Evolutionary conservation across 1,140 invertebrate species (phyloP), one percentile per base, ranked within the genome.

Genomic region (Lanistes nyassanus): DNA sequence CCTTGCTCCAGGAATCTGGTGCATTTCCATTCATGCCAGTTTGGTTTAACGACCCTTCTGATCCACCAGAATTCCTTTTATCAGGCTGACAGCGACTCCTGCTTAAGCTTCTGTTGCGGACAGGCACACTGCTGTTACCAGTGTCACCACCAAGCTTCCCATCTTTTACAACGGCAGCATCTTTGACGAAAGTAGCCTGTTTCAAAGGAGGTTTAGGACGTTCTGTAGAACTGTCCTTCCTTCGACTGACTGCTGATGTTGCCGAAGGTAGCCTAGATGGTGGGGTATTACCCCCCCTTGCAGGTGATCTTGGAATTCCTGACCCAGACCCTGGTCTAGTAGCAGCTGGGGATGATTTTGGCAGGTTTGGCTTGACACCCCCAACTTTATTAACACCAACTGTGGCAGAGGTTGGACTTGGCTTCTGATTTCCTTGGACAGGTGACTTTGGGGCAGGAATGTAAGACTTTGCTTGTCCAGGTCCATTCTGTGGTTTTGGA

Each of bases 181-280:
- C 94, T 88, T 96, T 96, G 0, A 94, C 95, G 85, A 97, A 97
- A 0, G 95, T 97, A 34, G 94, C 95, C 86, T 97, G 95, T 55
- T 95, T 91, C 69, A 94, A 80, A 16, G 78, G 78, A 3, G 85
- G 82, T 73, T 79, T 84, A 42, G 83, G 81, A 60, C 81, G 68
- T 62, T 84, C 83, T 16, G 74, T 69, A 47, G 78, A 60, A 29
- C 77, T 77, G 42, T 82, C 67, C 37, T 60, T 64, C 13, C n/a
- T 36, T 31, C 67, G 42, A 19, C 23, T 34, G 42, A 42, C 47
- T 7, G 21, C 58, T 11, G 23, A 39, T 70, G 67, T 75, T n/a
- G 65, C 39, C 2, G 77, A n/a, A 79, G 83, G 73, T 78, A 82
- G 39, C 53, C 65, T 39, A 19, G 65, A 39, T 56, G 73, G 68